These are phyloP conservation scores for Pelobates cultripes DNA, from an alignment of 2,797 vertebrate species.

Conservation along the genomic window DNA sequence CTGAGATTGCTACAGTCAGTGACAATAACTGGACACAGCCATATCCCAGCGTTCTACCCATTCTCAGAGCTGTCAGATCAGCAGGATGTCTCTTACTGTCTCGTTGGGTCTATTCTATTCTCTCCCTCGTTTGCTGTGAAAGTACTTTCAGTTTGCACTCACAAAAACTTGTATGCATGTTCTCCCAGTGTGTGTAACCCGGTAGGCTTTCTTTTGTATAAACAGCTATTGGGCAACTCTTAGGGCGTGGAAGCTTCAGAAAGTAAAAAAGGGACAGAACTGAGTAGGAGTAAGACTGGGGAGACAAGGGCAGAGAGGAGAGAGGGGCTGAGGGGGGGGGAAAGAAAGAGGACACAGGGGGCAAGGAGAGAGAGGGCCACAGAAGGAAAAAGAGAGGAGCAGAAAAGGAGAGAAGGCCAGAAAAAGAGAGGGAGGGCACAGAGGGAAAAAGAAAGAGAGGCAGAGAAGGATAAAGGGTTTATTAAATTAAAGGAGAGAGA, in stretches of 20 bases:
- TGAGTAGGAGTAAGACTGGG: background rate
- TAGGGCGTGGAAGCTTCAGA: background rate
- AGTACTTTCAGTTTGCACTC: too few species aligned
- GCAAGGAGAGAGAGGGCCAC: background rate
- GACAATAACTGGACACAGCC: background rate
- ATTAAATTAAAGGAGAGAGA: too few species aligned
- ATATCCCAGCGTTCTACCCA: background rate
- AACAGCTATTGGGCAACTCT: background rate
- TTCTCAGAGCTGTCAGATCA: background rate
- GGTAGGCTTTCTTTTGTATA: background rate
- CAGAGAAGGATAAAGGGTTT: too few species aligned
- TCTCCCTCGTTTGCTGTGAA: too few species aligned
- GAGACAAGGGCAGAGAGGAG: background rate
- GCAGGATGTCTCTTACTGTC: background rate
- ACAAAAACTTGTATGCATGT: too few species aligned
- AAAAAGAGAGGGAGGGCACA: background rate
- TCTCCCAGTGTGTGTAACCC: too few species aligned
- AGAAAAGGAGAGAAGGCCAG: too few species aligned
- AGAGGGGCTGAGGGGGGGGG: background rate
- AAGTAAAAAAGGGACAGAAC: background rate
- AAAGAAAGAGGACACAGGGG: background rate
- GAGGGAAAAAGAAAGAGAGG: too few species aligned
- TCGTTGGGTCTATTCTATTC: background rate
- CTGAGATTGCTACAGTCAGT: constrained; percentile 18
- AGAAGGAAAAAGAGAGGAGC: background rate